A percentile compares a stretch with the other conserved stretches of the same genome.
phyloP scores from a whole-genome alignment of 1,140 invertebrate genomes.

The Drosophila melanica region DNA sequence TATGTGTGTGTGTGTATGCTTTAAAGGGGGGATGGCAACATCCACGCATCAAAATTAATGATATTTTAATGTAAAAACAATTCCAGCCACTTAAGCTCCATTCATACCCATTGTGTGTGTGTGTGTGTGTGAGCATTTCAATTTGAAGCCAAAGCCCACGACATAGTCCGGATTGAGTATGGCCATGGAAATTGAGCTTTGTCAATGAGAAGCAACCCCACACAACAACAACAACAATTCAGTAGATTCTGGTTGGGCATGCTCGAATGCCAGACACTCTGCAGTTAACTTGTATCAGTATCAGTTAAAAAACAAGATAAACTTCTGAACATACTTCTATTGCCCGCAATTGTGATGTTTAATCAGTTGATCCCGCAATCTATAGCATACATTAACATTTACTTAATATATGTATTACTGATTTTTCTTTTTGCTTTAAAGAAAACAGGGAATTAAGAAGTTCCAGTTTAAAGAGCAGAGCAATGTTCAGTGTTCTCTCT shows the following conservation, averaged over 20 bases:
- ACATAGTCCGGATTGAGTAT: slow-evolving; percentile 19
- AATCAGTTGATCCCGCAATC: too few relatives aligned
- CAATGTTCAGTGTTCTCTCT: too few relatives aligned
- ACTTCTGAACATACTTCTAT: too few relatives aligned
- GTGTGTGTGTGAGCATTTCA: slow-evolving; percentile 47
- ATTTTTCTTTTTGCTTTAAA: too few relatives aligned
- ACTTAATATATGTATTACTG: too few relatives aligned
- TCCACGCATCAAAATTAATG: slow-evolving; percentile 74
- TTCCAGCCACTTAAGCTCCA: slow-evolving; percentile 75
- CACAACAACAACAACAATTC: not conserved
- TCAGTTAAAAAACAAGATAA: too few relatives aligned
- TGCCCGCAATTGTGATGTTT: too few relatives aligned
- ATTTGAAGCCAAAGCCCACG: slow-evolving; percentile 55
- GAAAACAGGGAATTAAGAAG: too few relatives aligned
- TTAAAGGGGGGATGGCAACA: slow-evolving; percentile 7
- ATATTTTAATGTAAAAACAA: slow-evolving; percentile 82
- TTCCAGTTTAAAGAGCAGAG: too few relatives aligned
- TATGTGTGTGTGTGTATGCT: not conserved
- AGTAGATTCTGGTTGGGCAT: too few relatives aligned
- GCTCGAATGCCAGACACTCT: not conserved
- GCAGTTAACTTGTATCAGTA: too few relatives aligned
- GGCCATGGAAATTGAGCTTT: slow-evolving; percentile 25
- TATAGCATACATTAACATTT: too few relatives aligned
- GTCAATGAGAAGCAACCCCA: slow-evolving; percentile 44
- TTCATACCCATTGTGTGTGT: slow-evolving; percentile 46